Evolutionary conservation across 2,888 invertebrate genomes (phyloP), one percentile per base, ranked within the genome.

Genomic region (Cryptosula pallasiana): DNA sequence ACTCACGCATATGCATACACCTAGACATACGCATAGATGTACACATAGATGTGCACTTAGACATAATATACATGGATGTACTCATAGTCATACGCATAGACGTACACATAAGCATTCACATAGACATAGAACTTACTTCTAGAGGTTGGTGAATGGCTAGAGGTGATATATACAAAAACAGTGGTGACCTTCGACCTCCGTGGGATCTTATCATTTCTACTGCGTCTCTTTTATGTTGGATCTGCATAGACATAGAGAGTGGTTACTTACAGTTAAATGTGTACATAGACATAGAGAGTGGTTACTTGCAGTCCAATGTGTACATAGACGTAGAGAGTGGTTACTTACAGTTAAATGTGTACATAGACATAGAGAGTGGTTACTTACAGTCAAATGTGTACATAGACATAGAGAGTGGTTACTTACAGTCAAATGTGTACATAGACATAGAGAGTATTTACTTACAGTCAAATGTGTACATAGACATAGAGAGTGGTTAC

Each of bases 91-190:
- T n/a, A n/a, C n/a, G n/a, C n/a, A n/a, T n/a, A n/a, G n/a, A n/a
- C n/a, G n/a, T n/a, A n/a, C n/a, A n/a, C n/a, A n/a, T n/a, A n/a
- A n/a, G n/a, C n/a, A n/a, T n/a, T n/a, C n/a, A n/a, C n/a, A n/a
- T n/a, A n/a, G n/a, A n/a, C n/a, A n/a, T n/a, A n/a, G n/a, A n/a
- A 20, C 45, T 57, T 25, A 63, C 63, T 32, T 63, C 63, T 63
- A 63, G 27, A 13, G 63, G 63, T 34, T 63, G 63, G 27, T 63
- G 63, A 32, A 63, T 32, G 2, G 63, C 63, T 13, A 63, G 13
- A 13, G 63, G 63, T 27, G 63, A 63, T 25, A 63, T 63, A 34
- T 63, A 63, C 63, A 63, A 29, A n/a, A 63, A 63, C 32, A 63
- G 32, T 3, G 63, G 63, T 32, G 63, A 63, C 63, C 32, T 63